Base-by-base conservation (phyloP, 2,113 vertebrate species). In the Pardalotus punctatus region DNA sequence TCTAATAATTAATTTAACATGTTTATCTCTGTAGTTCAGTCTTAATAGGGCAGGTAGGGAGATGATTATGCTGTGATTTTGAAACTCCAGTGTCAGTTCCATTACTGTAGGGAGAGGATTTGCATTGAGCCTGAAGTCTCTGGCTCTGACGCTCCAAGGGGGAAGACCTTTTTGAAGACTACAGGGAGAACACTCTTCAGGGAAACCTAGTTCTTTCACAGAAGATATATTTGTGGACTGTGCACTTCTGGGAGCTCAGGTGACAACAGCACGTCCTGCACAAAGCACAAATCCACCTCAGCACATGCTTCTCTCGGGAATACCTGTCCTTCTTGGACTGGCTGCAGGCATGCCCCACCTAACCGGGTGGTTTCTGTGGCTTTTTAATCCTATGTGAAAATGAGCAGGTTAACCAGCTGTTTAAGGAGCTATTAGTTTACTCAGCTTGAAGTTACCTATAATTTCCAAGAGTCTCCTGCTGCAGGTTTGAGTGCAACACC, bases 331-430 rank as follows among this genome's bases (percentile, higher is more conserved):
- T 73, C 42, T 78, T 65, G 60, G 45, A 29, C 15, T 64, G n/a
- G 9, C 40, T 90, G 28, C 29, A 81, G 54, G 3, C 22, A 54
- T 2, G 1, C 20, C 36, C 36, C 53, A 18, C 5, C 15, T 71
- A 45, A 57, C 7, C 0, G 0, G 9, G 16, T n/a, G 20, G 7
- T 36, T 80, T 74, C 54, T 72, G 31, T 65, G 36, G n/a, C 14
- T n/a, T 64, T 90, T 48, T 36, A 85, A 61, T 69, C 8, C 42
- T n/a, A 10, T 4, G 16, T 48, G 28, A 56, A 81, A 84, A 60
- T 21, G 13, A 56, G 6, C 14, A 47, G 21, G 29, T 65, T 70
- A 51, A 56, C 29, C 40, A 80, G 25, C 45, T 86, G 23, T 58
- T 87, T 60, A 74, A 67, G 5, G 57, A 66, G 14, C 21, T 43